Conservation (phyloP, 2,888 invertebrate species). For the Xanthorhoe spadicearia region DNA sequence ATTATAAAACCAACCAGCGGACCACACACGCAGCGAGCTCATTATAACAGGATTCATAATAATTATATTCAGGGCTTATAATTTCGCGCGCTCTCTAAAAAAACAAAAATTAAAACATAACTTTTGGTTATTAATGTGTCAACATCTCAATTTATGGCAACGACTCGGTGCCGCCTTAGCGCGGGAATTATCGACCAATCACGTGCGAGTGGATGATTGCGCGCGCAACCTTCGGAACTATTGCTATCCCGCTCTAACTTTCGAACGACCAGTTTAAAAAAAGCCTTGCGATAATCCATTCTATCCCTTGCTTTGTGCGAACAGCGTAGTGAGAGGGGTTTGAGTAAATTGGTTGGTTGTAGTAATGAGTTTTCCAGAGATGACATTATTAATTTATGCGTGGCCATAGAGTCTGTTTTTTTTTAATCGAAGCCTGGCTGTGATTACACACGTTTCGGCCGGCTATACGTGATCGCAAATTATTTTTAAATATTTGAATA, state of each 20-base stretch:
- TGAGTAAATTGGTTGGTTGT: conserved; percentile 48
- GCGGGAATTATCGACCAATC: conserved; percentile 71
- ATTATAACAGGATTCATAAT: conserved; percentile 78
- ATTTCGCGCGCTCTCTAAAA: conserved; percentile 76
- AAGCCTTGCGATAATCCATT: conserved; percentile 34
- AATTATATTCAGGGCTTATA: conserved; percentile 79
- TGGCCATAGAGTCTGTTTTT: conserved; percentile 51
- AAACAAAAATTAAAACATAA: conserved; percentile 81
- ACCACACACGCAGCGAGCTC: conserved; percentile 81
- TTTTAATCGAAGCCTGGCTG: conserved; percentile 50
- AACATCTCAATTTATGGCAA: conserved; percentile 86
- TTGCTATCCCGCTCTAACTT: conserved; percentile 60
- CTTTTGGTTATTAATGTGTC: conserved; percentile 83
- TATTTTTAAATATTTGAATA: conserved; percentile 32
- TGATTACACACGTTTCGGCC: conserved; percentile 48
- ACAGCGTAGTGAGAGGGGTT: conserved; percentile 43
- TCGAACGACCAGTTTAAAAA: conserved; percentile 32
- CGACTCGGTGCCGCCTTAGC: conserved; percentile 75
- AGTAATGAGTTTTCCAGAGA: conserved; percentile 60
- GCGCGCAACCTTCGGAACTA: conserved; percentile 41
- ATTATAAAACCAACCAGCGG: conserved; percentile 66
- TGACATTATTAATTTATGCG: conserved; percentile 80
- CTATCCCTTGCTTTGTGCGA: conserved; percentile 26
- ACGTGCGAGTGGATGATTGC: conserved; percentile 51
- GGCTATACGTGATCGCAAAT: conserved; percentile 42